Evolutionary conservation across 1,140 invertebrate genomes (phyloP).

Genomic region (Aethina tumida): DNA sequence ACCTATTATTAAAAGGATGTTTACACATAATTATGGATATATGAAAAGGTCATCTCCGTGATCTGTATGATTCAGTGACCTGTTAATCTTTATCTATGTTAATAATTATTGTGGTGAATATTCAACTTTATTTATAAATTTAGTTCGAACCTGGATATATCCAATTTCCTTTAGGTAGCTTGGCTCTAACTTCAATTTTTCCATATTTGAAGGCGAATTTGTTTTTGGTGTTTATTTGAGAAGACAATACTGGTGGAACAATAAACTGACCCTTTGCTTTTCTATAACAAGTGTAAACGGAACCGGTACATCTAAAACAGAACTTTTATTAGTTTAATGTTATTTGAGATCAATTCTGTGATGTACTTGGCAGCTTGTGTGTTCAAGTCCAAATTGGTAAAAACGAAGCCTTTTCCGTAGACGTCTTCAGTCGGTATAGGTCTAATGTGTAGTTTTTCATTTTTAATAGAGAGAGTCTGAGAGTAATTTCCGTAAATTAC

Average conservation of each 20-base stretch:
- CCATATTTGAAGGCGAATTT: conserved; percentile 60
- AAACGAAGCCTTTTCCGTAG: conserved; percentile 45
- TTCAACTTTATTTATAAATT: too few relatives aligned
- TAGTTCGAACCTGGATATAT: too few relatives aligned
- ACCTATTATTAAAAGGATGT: too few relatives aligned
- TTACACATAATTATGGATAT: too few relatives aligned
- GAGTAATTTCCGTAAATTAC: conserved; percentile 52
- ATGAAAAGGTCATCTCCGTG: too few relatives aligned
- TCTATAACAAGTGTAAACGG: conserved; percentile 38
- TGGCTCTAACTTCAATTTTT: conserved; percentile 59
- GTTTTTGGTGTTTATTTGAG: conserved; percentile 51
- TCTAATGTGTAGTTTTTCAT: conserved; percentile 49
- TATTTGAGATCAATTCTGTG: too few relatives aligned
- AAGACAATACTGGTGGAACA: conserved; percentile 56
- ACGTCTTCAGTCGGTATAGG: conserved; percentile 46
- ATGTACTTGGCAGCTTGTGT: too few relatives aligned
- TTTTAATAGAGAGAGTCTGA: conserved; percentile 43
- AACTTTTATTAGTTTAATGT: too few relatives aligned
- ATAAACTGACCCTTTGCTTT: conserved; percentile 40
- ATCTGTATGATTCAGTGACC: too few relatives aligned
- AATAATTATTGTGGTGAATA: too few relatives aligned
- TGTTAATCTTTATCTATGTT: too few relatives aligned
- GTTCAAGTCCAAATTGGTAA: too few relatives aligned
- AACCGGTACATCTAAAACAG: conserved; percentile 49
- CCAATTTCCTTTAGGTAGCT: conserved; percentile 66